phyloP scores from a whole-genome alignment of 2,113 vertebrate genomes.

The Grammomys surdaster region DNA sequence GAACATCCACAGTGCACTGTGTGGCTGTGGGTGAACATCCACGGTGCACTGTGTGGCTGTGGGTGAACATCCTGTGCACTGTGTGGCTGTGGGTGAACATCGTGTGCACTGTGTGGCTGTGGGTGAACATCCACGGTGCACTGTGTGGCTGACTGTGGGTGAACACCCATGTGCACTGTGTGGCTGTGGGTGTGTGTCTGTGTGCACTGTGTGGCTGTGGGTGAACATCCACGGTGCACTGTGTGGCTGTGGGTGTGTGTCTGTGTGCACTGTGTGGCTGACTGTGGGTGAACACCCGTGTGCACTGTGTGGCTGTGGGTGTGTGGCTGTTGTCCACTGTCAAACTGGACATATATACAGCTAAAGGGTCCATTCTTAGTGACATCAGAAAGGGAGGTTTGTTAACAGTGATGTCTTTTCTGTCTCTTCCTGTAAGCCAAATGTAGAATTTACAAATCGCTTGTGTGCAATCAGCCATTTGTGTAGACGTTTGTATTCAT shows the following conservation, averaged over 20 bases:
- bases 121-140: too few relatives aligned
- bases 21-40: not conserved
- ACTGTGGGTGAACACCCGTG: too few relatives aligned
- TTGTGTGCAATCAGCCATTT: not conserved
- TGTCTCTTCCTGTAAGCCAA: not conserved
- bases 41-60: not conserved
- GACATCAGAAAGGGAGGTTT: not conserved
- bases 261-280: not conserved
- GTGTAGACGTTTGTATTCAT: not conserved
- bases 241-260: not conserved
- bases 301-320: not conserved
- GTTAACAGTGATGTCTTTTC: not conserved
- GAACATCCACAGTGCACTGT: too few relatives aligned
- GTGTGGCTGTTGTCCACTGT: fast-evolving
- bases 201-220: too few relatives aligned
- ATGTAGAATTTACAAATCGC: not conserved
- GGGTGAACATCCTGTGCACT: not conserved
- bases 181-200: not conserved
- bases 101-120: not conserved
- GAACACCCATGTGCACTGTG: fast-evolving
- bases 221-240: too few relatives aligned
- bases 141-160: not conserved
- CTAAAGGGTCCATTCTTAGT: not conserved
- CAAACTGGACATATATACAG: too few relatives aligned
- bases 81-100: not conserved